Evolutionary conservation across 2,113 vertebrate species (phyloP).

Genomic region (Corythoichthys intestinalis): DNA sequence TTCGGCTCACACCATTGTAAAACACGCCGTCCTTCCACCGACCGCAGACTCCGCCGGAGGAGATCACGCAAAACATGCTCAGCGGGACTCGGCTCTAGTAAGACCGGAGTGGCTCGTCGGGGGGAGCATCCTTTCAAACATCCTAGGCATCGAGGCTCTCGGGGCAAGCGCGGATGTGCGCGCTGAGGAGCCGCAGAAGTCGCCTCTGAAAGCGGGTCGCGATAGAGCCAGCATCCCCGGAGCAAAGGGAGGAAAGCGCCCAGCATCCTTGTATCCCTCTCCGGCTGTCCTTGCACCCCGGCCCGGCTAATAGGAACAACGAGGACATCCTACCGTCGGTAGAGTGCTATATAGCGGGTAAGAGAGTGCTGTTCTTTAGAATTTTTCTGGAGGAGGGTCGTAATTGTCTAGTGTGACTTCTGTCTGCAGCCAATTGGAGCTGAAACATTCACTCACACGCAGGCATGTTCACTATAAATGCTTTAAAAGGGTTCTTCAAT

Average conservation of each 20-base stretch:
- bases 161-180: constrained; percentile 8
- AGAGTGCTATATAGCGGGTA: constrained; percentile 51
- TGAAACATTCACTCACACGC: neutral
- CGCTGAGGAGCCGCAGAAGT: constrained; percentile 1
- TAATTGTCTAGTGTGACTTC: neutral
- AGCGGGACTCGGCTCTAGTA: constrained; percentile 45
- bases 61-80: constrained; percentile 60
- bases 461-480: too few relatives aligned
- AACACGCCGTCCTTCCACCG: constrained; percentile 32
- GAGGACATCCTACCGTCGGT: constrained; percentile 14
- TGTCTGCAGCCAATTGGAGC: neutral
- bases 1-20: neutral
- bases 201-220: constrained; percentile 9
- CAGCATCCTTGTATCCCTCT: constrained; percentile 37
- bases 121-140: neutral
- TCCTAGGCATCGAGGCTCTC: constrained; percentile 15
- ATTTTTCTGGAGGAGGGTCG: neutral
- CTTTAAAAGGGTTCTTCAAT: neutral
- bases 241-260: constrained; percentile 21
- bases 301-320: constrained; percentile 36
- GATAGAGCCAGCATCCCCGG: constrained; percentile 13
- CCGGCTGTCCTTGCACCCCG: constrained; percentile 36
- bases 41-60: constrained; percentile 33
- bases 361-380: constrained; percentile 23
- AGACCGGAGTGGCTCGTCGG: constrained; percentile 16